Conservation (phyloP, 1,140 invertebrate species). For the Drosophila micromelanica region DNA sequence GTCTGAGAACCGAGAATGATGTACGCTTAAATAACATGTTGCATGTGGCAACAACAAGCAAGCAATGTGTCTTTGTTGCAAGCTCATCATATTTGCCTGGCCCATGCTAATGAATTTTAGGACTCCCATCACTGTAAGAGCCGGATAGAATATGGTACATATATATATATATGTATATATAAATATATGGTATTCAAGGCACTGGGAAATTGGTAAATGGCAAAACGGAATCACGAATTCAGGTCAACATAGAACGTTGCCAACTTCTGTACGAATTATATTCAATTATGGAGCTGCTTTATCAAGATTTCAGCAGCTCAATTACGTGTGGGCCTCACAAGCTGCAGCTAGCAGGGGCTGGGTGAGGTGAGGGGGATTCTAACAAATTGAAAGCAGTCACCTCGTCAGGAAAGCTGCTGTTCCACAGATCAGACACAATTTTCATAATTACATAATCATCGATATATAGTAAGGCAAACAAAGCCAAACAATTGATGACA, state of each 20-base stretch:
- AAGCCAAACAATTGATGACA: conserved; percentile 26
- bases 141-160: not conserved
- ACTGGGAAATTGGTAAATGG: conserved; percentile 39
- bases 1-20: conserved; percentile 57
- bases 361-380: too few relatives aligned
- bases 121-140: not conserved
- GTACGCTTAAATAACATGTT: conserved; percentile 82
- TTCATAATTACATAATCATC: conserved; percentile 71
- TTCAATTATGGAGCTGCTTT: conserved; percentile 72
- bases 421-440: conserved; percentile 30
- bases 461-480: conserved; percentile 23
- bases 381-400: conserved; percentile 31
- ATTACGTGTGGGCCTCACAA: conserved; percentile 53
- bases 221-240: conserved; percentile 47
- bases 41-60: conserved; percentile 54
- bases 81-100: conserved; percentile 13
- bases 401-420: conserved; percentile 3
- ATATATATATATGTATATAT: conserved; percentile 1
- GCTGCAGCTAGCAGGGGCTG: too few relatives aligned
- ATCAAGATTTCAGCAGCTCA: conserved; percentile 76
- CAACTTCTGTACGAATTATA: conserved; percentile 69
- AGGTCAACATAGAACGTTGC: conserved; percentile 48
- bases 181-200: conserved; percentile 1
- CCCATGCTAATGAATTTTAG: conserved; percentile 14
- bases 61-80: conserved; percentile 45